Conservation (phyloP, 2,888 invertebrate species). For the Mystacides longicornis region DNA sequence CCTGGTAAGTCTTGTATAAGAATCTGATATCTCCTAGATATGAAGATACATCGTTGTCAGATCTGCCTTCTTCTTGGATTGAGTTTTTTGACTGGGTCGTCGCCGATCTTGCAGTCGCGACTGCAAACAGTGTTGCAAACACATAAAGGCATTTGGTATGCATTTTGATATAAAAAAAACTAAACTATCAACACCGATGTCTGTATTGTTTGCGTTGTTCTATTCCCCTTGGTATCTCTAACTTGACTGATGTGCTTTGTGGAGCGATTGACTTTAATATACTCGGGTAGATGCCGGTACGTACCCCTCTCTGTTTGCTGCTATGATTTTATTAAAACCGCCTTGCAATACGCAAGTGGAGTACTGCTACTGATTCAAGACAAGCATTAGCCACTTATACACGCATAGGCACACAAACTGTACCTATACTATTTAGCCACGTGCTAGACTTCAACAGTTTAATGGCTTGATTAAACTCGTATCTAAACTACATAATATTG, state of each 20-base stretch:
- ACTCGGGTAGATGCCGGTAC: constrained; percentile 4
- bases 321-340: no score
- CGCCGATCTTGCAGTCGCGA: constrained; percentile 48
- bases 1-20: constrained; percentile 73
- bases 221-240: constrained; percentile 16
- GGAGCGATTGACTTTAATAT: constrained; percentile 1
- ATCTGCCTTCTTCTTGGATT: constrained; percentile 36
- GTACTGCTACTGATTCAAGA: no score
- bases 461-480: no score
- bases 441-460: no score
- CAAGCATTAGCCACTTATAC: no score
- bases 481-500: no score
- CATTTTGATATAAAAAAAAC: constrained; percentile 11
- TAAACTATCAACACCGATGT: neutral
- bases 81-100: constrained; percentile 43
- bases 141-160: constrained; percentile 45
- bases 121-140: constrained; percentile 47
- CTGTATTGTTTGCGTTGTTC: constrained; percentile 14
- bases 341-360: no score
- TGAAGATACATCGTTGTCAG: constrained; percentile 36
- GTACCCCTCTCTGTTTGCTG: no score
- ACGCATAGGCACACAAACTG: no score
- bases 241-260: constrained; percentile 19
- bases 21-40: constrained; percentile 61
- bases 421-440: no score